Base-by-base conservation (phyloP, 92 coral and sea anemone genomes). In the Chrysogorgia sp. region DNA sequence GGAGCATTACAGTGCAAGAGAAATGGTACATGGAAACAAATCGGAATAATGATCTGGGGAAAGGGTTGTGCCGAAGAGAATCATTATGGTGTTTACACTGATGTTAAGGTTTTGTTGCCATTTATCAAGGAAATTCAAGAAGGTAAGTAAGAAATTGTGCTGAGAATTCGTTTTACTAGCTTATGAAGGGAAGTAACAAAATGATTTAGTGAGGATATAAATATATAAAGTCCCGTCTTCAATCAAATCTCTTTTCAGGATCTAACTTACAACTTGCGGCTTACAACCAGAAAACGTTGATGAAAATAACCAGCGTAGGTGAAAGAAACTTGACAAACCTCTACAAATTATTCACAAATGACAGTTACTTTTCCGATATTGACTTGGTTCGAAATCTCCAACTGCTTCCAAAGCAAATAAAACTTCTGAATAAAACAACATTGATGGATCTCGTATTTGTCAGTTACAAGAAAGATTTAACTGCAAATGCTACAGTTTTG, bases 41-140 rank as follows among this genome's bases (percentile, higher is more conserved):
- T 76, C 24, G 88, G 88, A 19, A 81, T 84, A n/a, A 76, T 76
- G 74, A 77, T 74, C 28, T 84, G 88, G 88, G 88, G 88, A 17
- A 58, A 56, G 10, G 83, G 88, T 33, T 84, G 88, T 37, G 88
- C 72, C 40, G 72, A 68, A 21, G 66, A 65, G 21, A 81, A 75
- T 33, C 74, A 49, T 33, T 84, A 84, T 20, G 88, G 88, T 34
- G 88, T 84, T 5, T 84, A 84, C 40, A 45, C 79, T 22, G 58
- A 76, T 52, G 74, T 84, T 17, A 77, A 79, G 24, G 74, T 24
- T 23, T 71, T 85, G 32, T 75, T 82, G 45, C 69, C 87, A 12
- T 89, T 88, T 80, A 85, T 89, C 40, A 34, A 32, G 21, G 30
- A 32, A 52, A 72, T 72, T 49, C 49, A 34, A 37, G 79, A 34